phyloP scores from a whole-genome alignment of 2,797 vertebrate genomes.

The Cuculus canorus region DNA sequence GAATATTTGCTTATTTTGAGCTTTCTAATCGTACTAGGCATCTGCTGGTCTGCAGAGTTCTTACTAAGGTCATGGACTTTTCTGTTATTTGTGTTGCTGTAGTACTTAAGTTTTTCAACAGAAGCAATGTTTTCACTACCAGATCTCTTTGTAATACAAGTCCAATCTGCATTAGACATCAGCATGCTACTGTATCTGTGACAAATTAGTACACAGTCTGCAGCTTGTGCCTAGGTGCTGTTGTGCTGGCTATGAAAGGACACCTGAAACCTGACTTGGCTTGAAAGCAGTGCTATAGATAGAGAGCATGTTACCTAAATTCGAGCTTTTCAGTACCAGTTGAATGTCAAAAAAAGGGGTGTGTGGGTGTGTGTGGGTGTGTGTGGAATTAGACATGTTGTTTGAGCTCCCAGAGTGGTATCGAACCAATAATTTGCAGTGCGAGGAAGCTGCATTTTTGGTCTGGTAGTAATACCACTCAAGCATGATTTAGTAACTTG shows the following conservation, averaged over 20 bases:
- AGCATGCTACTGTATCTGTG: not conserved
- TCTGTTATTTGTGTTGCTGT: not conserved
- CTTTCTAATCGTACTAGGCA: not conserved
- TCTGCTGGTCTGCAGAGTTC: not conserved
- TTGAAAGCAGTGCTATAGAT: not conserved
- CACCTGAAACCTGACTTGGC: not conserved
- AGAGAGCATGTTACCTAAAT: not conserved
- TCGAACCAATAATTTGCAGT: not conserved
- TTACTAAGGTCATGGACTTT: not conserved
- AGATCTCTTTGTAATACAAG: not conserved
- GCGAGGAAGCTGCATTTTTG: not conserved
- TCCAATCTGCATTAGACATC: not conserved
- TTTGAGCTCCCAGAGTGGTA: not conserved
- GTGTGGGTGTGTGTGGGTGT: accelerated
- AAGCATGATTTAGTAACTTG: not conserved
- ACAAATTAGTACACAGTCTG: not conserved
- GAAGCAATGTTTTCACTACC: not conserved
- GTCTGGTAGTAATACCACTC: not conserved
- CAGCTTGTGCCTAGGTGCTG: not conserved
- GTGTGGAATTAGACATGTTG: not conserved
- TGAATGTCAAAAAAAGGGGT: not conserved
- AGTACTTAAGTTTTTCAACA: not conserved
- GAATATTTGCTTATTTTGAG: not conserved
- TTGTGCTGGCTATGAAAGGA: not conserved
- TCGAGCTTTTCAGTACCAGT: not conserved